Percentiles rank a stretch among this genome's conserved stretches.
Evolutionary conservation across 1,140 invertebrate species (phyloP).

Genomic region (Ectropis grisescens): DNA sequence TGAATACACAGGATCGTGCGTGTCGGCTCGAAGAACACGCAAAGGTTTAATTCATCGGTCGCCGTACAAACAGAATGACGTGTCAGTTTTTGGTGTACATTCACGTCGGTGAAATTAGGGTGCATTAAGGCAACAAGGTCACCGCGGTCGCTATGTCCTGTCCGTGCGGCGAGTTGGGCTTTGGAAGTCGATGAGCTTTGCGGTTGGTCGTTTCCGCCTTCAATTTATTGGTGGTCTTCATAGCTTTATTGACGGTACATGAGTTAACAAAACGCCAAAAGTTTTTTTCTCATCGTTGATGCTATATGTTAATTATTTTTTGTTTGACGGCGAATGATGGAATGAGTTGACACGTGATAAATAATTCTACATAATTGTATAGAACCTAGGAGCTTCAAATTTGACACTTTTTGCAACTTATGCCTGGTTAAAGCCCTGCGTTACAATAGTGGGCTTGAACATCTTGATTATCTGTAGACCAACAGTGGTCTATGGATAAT

Average conservation of each 20-base stretch:
- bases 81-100: constrained; percentile 42
- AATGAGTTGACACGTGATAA: too few relatives aligned
- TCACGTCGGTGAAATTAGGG: constrained; percentile 58
- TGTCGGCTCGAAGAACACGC: constrained; percentile 34
- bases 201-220: constrained; percentile 27
- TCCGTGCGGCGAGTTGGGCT: constrained; percentile 24
- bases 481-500: too few relatives aligned
- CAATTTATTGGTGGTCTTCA: constrained; percentile 10
- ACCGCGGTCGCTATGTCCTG: constrained; percentile 27
- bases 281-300: too few relatives aligned
- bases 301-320: too few relatives aligned
- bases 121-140: constrained; percentile 63
- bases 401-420: too few relatives aligned
- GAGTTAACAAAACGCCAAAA: too few relatives aligned
- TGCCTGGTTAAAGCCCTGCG: too few relatives aligned
- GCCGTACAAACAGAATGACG: constrained; percentile 59
- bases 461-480: too few relatives aligned
- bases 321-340: too few relatives aligned
- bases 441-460: too few relatives aligned
- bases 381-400: too few relatives aligned
- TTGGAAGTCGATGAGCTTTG: constrained; percentile 29
- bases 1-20: constrained; percentile 37
- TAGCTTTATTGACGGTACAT: constrained; percentile 2
- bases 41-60: constrained; percentile 59
- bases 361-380: too few relatives aligned